Evolutionary conservation across 1,140 invertebrate genomes (phyloP), one percentile per base, ranked within the genome.

Genomic region (Lysiphlebus fabarum): DNA sequence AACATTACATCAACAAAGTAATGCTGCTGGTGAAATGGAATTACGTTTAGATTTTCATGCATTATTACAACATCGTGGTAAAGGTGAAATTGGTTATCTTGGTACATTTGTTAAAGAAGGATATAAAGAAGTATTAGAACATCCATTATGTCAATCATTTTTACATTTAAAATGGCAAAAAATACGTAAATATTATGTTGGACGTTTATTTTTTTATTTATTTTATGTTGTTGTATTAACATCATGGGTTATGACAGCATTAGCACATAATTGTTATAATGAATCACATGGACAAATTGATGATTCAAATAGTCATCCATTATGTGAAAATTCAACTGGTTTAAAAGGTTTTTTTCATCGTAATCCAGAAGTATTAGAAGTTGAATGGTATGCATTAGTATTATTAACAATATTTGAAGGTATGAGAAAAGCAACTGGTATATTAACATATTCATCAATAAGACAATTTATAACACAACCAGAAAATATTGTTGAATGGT

Each of bases 111-210:
- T 92, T 1, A 89, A 90, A 54, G 89, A 91, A 72, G 89, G 90
- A 0, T 90, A 92, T 67, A 91, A 91, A 64, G 88, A 91, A 69
- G 87, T 93, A 11, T 71, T 93, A 1, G 81, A 90, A 53, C 91
- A 93, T 81, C 91, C 91, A 0, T 70, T 93, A 1, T 92, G 90
- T 67, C 89, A 90, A 5, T 90, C 90, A 0, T 93, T 93, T 73
- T 73, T 93, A 0, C 86, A 92, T 67, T 83, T 92, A 11, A 92
- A 93, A 72, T 94, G 91, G 91, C 87, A 91, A 64, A 92, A 92
- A 72, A 92, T 94, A 62, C 81, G 90, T n/a, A 90, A 90, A 73
- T 92, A 91, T 69, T 93, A 93, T 67, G 86, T 91, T 6, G 88
- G 86, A 1, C 82, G 90, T 58, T 76, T 92, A 56, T 81, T 92